Base-by-base conservation (phyloP, 2,797 vertebrate species). In the Etheostoma nigrum region DNA sequence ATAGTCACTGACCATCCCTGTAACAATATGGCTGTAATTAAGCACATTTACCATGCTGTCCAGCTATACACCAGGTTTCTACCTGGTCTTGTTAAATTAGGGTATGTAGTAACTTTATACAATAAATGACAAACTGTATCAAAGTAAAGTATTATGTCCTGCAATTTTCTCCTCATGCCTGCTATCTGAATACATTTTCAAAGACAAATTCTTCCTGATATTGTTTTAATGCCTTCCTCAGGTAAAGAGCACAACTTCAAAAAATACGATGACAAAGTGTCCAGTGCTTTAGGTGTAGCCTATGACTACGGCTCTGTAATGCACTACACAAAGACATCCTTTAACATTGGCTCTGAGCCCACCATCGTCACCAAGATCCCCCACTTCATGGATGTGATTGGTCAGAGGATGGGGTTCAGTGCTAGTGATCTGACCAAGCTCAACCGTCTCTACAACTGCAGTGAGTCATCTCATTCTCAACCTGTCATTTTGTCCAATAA, bases 291-390 rank as follows among this genome's bases (percentile, higher is more conserved):
- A 30, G 96, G 96, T 1, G 91, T 97, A 10, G 94, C 96, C 13
- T 99, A 98, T 23, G 97, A 99, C 89, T 98, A 97, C 15, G 90
- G 81, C 16, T 98, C 97, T 0, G 95, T 98, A 48, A 96, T 99
- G 97, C 97, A 97, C 92, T 98, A 98, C 19, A 95, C 96, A 54
- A 95, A 97, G 87, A 97, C 86, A 0, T 77, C 96, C 6, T 99
- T 98, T 80, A 94, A 23, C 64, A 95, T 92, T 0, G 94, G 78
- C n/a, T 89, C 91, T 0, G 89, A 96, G 18, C 93, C 97, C 27
- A 98, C 97, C 25, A 98, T 99, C 0, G 2, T 98, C 71, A 97
- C 97, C 30, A 97, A 94, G 74, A 95, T 96, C 75, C 90, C 95
- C 0, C 85, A 93, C 0, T 98, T 97, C 86, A 90, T 88, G 53